Evolutionary conservation across 1,140 invertebrate genomes (phyloP).

Genomic region (Reticulitermes speratus): DNA sequence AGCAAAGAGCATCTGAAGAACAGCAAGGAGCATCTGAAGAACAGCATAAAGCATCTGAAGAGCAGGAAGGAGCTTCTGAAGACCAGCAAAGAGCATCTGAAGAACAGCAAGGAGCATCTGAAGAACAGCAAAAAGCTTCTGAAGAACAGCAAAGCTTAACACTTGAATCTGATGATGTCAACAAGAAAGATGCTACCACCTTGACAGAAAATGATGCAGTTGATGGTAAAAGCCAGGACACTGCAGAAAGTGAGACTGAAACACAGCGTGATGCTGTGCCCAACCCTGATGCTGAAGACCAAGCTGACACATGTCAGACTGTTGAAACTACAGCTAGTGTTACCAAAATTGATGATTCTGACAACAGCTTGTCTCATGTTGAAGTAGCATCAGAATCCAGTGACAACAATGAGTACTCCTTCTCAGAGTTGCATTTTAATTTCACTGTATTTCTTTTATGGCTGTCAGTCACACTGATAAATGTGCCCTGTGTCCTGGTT

Average conservation of each 20-base stretch:
- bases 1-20: neutral
- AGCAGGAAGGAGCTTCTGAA: neutral
- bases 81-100: neutral
- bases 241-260: too few relatives aligned
- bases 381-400: too few relatives aligned
- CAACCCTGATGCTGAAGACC: too few relatives aligned
- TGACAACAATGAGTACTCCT: neutral
- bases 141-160: neutral
- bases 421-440: conserved; percentile 30
- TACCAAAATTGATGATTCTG: neutral
- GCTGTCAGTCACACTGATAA: conserved; percentile 6
- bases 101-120: too few relatives aligned
- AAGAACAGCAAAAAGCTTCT: neutral
- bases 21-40: neutral
- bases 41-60: neutral
- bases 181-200: neutral
- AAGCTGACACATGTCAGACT: too few relatives aligned
- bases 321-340: neutral
- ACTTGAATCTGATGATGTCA: neutral
- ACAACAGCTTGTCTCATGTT: too few relatives aligned
- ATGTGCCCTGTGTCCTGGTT: conserved; percentile 20
- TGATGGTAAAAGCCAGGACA: too few relatives aligned
- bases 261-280: too few relatives aligned
- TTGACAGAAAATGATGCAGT: neutral
- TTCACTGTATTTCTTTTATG: conserved; percentile 25